Evolutionary conservation across 2,888 invertebrate genomes (phyloP), one percentile per base, ranked within the genome.

Genomic region (Aethes cnicana): DNA sequence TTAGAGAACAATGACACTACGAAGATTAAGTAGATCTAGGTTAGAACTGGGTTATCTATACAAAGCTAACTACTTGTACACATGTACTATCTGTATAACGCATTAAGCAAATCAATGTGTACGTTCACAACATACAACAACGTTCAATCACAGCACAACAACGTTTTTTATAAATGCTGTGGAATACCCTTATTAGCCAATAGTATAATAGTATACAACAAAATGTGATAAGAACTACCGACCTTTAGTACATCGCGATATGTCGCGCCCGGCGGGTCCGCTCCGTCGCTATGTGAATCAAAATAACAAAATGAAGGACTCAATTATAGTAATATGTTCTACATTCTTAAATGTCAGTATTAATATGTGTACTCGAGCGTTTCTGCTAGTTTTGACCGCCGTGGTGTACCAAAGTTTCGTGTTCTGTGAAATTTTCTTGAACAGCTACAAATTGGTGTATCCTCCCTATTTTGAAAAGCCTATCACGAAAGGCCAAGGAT

Each of bases 321-420:
- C 68, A 23, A 48, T 77, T 30, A 44, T 70, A 21, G 56, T 67
- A 52, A 3, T 79, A 18, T 64, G 64, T 33, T 68, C 61, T 53
- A 63, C 72, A 21, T 81, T 75, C 63, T 72, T 84, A 21, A 80
- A 84, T 53, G 66, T 60, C 1, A 61, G 74, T 17, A 60, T 80
- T 1, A 79, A 81, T 53, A 57, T 78, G 23, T 63, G 75, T 2
- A 85, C 84, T 1, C 69, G 86, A 5, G 60, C 77, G 0, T 58
- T 84, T 9, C 63, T 88, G 47, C 73, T 88, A 47, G 55, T 87
- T 52, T 41, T 86, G 5, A 82, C 80, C 65, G 79, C 83, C 1
- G 69, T 68, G 47, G 69, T 89, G 18, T 89, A 86, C 28, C 84
- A 89, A 49, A 63, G 68, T 14, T 88, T 89, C 59, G 77, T 88